Base-by-base conservation (phyloP, 2,797 vertebrate genomes). In the Limosa lapponica region DNA sequence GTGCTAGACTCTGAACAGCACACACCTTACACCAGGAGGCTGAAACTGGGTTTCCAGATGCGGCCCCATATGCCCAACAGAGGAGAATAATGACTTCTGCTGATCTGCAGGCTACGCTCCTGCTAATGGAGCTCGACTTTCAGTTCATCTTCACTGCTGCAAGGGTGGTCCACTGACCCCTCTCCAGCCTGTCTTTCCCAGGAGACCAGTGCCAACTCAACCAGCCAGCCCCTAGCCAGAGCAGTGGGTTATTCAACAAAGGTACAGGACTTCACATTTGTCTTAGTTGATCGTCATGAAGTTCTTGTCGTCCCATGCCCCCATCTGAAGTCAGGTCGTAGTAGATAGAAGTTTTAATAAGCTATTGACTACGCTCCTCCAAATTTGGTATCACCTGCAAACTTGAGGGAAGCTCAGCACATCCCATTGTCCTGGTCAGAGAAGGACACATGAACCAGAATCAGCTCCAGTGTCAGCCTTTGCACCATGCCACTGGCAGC, bases 311-410 rank as follows among this genome's bases (percentile, higher is more conserved):
- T 39, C 22, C 49, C 32, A 57, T 4, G 48, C 32, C 8, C 9
- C 30, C 5, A 74, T 7, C 20, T 10, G 43, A 6, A 80, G 18
- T 22, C 44, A 22, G 44, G 22, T 46, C 10, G 6, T 19, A 46
- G 44, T 22, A 46, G 44, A 46, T 19, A 46, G 44, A 46, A 46
- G 20, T 46, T 46, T 12, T 46, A 46, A 22, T 46, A 46, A 46
- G 20, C 10, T 23, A 3, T 11, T 0, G 0, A 37, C 13, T n/a
- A 28, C 6, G 20, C 23, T 8, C 24, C 37, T 89, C 32, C n/a
- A 41, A 7, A 8, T 13, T 4, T 20, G 23, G 12, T 11, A 78
- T 23, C 39, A 46, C 24, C 25, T 43, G 23, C 54, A 64, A 82
- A 74, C 14, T 39, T 18, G 34, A 64, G 23, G 24, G 27, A 78